Percentiles rank a stretch among this genome's conserved stretches.
phyloP scores from a whole-genome alignment of 2,797 vertebrate species.

The Coregonus ussuriensis region DNA sequence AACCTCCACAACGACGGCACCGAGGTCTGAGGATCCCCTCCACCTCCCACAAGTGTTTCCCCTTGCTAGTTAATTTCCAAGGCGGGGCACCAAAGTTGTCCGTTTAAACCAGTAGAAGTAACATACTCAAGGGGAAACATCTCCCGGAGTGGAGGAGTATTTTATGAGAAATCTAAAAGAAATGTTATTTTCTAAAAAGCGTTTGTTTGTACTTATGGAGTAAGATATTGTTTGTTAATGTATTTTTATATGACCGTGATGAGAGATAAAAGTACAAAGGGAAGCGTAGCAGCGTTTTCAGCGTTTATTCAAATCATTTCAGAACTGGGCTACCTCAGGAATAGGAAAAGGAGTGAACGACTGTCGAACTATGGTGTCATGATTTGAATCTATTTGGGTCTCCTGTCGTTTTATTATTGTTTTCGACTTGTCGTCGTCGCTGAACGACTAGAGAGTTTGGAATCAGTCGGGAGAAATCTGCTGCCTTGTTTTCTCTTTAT shows the following conservation, averaged over 20 bases:
- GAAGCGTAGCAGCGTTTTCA: constrained; percentile 44
- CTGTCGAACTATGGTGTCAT: constrained; percentile 15
- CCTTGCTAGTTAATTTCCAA: not conserved
- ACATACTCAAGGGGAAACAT: not conserved
- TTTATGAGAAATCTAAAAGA: constrained; percentile 39
- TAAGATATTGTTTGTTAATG: constrained; percentile 67
- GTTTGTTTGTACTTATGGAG: constrained; percentile 68
- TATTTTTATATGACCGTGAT: constrained; percentile 81
- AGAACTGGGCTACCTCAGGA: constrained; percentile 79
- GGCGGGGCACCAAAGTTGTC: not conserved
- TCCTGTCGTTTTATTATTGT: constrained; percentile 21
- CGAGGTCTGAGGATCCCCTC: constrained; percentile 80
- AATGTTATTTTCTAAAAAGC: constrained; percentile 75
- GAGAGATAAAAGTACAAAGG: constrained; percentile 64
- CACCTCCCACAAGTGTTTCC: not conserved
- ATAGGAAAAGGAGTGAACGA: constrained; percentile 37
- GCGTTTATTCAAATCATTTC: constrained; percentile 59
- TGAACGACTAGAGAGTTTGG: not conserved
- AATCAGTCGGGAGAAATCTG: not conserved
- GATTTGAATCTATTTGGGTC: constrained; percentile 7
- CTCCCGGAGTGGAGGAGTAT: constrained; percentile 17
- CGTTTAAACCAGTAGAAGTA: not conserved
- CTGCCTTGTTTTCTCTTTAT: not conserved
- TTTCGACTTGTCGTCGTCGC: constrained; percentile 11
- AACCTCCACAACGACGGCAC: constrained; percentile 89